phyloP scores from a whole-genome alignment of 1,140 invertebrate species.

The Drosophila lowei region DNA sequence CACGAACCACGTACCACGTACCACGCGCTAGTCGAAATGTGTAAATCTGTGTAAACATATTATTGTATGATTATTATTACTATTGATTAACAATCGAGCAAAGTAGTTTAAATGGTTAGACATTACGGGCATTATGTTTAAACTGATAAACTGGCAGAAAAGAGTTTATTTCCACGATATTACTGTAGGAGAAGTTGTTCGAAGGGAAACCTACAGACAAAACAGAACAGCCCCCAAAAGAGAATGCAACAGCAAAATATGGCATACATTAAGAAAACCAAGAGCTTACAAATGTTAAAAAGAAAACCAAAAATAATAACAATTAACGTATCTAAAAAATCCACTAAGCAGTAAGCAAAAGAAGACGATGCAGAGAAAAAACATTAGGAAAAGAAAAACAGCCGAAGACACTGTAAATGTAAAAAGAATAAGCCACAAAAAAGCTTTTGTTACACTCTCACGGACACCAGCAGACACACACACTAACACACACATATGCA shows the following conservation, averaged over 20 bases:
- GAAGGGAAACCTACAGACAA: conserved; percentile 27
- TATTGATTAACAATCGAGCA: conserved; percentile 59
- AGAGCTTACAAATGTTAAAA: conserved; percentile 58
- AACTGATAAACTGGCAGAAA: conserved; percentile 21
- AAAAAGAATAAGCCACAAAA: conserved; percentile 60
- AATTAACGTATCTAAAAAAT: conserved; percentile 53
- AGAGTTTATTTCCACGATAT: conserved; percentile 58
- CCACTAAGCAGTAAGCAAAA: conserved; percentile 58
- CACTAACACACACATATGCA: conserved; percentile 28
- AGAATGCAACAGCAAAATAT: conserved; percentile 57
- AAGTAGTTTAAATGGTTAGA: conserved; percentile 72
- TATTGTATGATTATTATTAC: conserved; percentile 74
- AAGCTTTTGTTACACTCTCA: conserved; percentile 62
- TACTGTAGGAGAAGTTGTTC: conserved; percentile 44
- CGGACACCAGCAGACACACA: conserved; percentile 29
- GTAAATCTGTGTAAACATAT: conserved; percentile 71
- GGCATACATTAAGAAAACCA: conserved; percentile 71
- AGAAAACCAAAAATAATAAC: conserved; percentile 15
- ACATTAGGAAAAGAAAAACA: conserved; percentile 24
- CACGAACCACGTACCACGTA: conserved; percentile 17
- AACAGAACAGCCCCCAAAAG: conserved; percentile 18
- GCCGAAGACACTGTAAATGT: conserved; percentile 67
- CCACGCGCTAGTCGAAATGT: conserved; percentile 47
- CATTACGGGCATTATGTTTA: conserved; percentile 62
- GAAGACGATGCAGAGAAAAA: conserved; percentile 55